phyloP scores from a whole-genome alignment of 2,113 vertebrate species.

The Oxygymnocypris stewartii region DNA sequence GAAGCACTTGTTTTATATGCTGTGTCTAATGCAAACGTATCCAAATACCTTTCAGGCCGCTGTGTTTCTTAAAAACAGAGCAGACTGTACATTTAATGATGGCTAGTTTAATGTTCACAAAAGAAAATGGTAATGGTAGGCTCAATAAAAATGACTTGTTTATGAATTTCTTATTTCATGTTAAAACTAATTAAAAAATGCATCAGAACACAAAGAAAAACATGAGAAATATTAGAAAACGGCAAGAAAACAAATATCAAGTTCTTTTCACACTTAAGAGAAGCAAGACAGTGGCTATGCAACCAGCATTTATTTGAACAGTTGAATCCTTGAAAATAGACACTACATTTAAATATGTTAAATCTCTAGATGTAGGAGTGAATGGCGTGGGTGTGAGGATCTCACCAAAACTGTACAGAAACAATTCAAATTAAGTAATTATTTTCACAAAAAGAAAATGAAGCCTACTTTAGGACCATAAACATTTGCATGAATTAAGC shows the following conservation, averaged over 20 bases:
- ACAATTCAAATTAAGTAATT: neutral
- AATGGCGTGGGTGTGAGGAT: neutral
- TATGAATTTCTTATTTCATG: neutral
- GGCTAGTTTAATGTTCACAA: slow-evolving; percentile 19
- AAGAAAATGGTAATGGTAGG: neutral
- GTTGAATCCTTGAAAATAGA: neutral
- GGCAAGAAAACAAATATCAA: neutral
- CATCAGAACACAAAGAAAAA: neutral
- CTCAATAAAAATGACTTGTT: neutral
- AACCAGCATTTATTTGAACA: neutral
- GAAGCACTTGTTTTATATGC: neutral
- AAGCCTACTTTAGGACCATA: neutral
- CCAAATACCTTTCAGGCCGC: neutral
- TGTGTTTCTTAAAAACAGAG: neutral
- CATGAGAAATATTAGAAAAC: neutral
- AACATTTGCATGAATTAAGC: neutral
- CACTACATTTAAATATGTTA: neutral
- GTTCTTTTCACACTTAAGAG: neutral
- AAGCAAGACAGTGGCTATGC: neutral
- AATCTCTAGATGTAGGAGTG: neutral
- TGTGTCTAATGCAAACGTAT: neutral
- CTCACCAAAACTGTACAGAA: neutral
- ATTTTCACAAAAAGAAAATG: neutral
- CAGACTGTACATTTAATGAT: neutral
- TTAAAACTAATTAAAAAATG: neutral